Conservation (phyloP, 2,888 invertebrate genomes). For the Drosophila tripunctata region DNA sequence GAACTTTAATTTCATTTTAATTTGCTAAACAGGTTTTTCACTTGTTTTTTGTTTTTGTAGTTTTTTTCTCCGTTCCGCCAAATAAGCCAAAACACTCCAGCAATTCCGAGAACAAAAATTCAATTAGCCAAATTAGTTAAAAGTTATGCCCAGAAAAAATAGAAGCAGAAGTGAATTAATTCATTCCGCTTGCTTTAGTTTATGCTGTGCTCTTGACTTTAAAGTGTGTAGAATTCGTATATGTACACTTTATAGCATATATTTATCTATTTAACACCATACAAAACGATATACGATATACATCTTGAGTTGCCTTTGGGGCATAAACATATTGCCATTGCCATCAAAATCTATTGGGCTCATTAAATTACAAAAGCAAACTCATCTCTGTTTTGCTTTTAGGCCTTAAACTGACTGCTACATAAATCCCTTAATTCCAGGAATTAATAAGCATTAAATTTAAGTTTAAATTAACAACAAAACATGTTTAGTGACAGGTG, state of each 20-base stretch:
- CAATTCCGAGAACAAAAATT: constrained; percentile 15
- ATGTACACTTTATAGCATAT: too few relatives aligned
- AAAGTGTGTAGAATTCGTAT: too few relatives aligned
- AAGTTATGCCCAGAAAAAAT: too few relatives aligned
- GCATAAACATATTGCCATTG: too few relatives aligned
- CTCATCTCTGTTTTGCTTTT: neutral
- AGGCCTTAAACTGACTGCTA: too few relatives aligned
- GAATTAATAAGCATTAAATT: neutral
- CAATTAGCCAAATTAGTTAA: constrained; percentile 3
- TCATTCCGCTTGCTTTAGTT: neutral
- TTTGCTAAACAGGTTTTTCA: constrained; percentile 59
- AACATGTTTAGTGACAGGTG: neutral
- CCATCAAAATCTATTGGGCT: neutral
- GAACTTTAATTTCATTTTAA: constrained; percentile 67
- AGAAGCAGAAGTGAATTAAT: neutral
- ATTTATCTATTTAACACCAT: too few relatives aligned
- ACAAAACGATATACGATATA: too few relatives aligned
- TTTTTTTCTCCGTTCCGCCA: too few relatives aligned
- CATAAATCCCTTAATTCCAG: neutral
- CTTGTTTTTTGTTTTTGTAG: constrained; percentile 9
- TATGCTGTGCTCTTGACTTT: too few relatives aligned
- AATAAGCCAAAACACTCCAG: constrained; percentile 6
- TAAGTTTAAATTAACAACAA: neutral
- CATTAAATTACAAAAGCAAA: constrained; percentile 3
- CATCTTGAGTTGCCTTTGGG: too few relatives aligned